phyloP scores from a whole-genome alignment of 1,140 invertebrate genomes.

The Periplaneta americana region DNA sequence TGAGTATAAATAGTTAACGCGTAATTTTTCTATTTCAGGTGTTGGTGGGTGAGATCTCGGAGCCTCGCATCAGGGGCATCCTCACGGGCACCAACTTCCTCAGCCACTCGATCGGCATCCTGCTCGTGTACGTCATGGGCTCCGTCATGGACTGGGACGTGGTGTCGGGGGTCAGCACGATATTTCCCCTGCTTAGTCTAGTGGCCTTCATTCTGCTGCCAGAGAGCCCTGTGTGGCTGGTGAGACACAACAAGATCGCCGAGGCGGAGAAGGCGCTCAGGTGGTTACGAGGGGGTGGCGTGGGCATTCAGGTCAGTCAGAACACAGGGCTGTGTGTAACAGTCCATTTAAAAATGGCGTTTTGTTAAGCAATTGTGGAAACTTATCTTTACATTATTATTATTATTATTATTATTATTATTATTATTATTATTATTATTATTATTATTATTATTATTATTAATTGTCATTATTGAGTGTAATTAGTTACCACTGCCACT shows the following conservation, averaged over 20 bases:
- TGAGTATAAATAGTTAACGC: too few relatives aligned
- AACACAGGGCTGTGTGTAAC: too few relatives aligned
- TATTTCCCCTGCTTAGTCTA: constrained; percentile 51
- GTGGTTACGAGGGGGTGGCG: constrained; percentile 57
- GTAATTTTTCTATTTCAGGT: too few relatives aligned
- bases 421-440: too few relatives aligned
- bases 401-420: too few relatives aligned
- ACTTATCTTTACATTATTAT: too few relatives aligned
- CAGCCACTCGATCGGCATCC: constrained; percentile 63
- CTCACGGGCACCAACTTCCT: constrained; percentile 58
- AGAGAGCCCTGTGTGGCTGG: constrained; percentile 66
- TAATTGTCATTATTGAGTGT: too few relatives aligned
- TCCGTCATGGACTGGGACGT: constrained; percentile 53
- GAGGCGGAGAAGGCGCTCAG: constrained; percentile 56
- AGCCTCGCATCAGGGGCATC: constrained; percentile 57
- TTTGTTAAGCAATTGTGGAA: too few relatives aligned
- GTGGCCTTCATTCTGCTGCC: constrained; percentile 55
- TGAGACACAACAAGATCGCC: constrained; percentile 49
- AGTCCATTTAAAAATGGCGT: too few relatives aligned
- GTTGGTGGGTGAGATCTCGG: constrained; percentile 62
- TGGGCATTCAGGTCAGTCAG: not conserved
- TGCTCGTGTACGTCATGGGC: constrained; percentile 63
- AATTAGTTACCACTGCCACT: too few relatives aligned
- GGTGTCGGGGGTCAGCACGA: constrained; percentile 53
- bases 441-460: too few relatives aligned